Evolutionary conservation across 2,888 invertebrate species (phyloP).

Genomic region (Zootermopsis nevadensis): DNA sequence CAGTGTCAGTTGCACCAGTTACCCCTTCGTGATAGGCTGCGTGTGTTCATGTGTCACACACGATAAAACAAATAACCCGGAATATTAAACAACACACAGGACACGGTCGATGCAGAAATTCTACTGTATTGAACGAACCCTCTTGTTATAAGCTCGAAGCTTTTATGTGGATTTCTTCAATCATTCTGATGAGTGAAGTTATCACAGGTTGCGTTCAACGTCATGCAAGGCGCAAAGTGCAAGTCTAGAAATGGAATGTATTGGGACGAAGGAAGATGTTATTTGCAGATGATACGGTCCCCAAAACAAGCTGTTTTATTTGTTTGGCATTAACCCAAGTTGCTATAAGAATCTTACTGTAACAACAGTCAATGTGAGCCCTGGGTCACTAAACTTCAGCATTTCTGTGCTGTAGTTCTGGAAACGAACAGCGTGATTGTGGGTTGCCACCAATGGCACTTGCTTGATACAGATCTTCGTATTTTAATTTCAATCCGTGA

Average conservation of each 20-base stretch:
- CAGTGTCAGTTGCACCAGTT: neutral
- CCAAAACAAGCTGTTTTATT: constrained; percentile 36
- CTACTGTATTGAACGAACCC: neutral
- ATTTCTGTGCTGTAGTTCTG: neutral
- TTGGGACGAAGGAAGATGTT: constrained; percentile 5
- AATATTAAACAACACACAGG: neutral
- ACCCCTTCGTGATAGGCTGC: neutral
- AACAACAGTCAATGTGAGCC: constrained; percentile 32
- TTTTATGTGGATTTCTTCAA: neutral
- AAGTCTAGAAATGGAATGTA: neutral
- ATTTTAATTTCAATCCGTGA: neutral
- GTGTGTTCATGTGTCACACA: neutral
- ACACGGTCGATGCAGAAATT: neutral
- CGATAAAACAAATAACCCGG: neutral
- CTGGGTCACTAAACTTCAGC: constrained; percentile 17
- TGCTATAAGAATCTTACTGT: constrained; percentile 29
- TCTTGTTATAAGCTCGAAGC: neutral
- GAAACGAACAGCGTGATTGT: constrained; percentile 17
- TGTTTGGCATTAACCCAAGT: constrained; percentile 44
- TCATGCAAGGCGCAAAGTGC: neutral
- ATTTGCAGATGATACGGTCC: neutral
- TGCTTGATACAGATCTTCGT: constrained; percentile 21
- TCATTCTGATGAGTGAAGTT: neutral
- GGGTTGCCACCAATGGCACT: constrained; percentile 21
- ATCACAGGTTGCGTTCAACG: neutral